phyloP scores from a whole-genome alignment of 1,140 invertebrate species.

The Acromyrmex echinatior region DNA sequence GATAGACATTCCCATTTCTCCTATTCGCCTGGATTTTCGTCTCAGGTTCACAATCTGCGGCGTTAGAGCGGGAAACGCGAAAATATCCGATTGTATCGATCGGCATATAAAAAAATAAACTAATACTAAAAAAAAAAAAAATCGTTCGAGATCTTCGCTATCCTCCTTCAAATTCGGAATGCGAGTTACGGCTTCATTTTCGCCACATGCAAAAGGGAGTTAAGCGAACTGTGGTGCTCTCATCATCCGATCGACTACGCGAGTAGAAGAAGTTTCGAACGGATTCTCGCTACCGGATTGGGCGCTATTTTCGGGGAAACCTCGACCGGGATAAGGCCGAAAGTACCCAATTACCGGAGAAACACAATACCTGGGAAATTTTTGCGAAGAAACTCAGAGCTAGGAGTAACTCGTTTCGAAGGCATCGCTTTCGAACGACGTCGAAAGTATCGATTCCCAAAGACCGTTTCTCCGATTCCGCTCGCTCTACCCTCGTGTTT shows the following conservation, averaged over 20 bases:
- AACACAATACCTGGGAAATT: slow-evolving; percentile 64
- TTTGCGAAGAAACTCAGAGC: slow-evolving; percentile 40
- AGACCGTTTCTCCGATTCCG: slow-evolving; percentile 65
- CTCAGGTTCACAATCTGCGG: slow-evolving; percentile 4
- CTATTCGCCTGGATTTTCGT: slow-evolving; percentile 23
- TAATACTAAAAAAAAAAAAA: slow-evolving; percentile 22
- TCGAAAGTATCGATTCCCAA: slow-evolving; percentile 74
- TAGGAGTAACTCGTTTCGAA: slow-evolving; percentile 64
- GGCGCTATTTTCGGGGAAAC: slow-evolving; percentile 52
- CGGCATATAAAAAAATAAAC: slow-evolving; percentile 1
- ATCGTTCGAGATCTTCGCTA: slow-evolving; percentile 11
- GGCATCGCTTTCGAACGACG: slow-evolving; percentile 68
- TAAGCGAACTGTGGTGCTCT: neutral
- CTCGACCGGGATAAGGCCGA: slow-evolving; percentile 33
- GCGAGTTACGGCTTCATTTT: slow-evolving; percentile 36
- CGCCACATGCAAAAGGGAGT: slow-evolving; percentile 33
- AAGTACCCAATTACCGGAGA: slow-evolving; percentile 65
- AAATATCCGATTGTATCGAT: slow-evolving; percentile 44
- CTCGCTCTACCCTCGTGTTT: slow-evolving; percentile 34
- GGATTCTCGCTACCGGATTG: slow-evolving; percentile 4
- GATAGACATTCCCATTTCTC: slow-evolving; percentile 1
- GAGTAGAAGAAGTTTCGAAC: neutral
- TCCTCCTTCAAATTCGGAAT: slow-evolving; percentile 16
- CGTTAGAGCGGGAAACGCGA: neutral
- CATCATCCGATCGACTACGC: neutral